Conservation (phyloP, 2,797 vertebrate species). For the Acrossocheilus fasciatus region DNA sequence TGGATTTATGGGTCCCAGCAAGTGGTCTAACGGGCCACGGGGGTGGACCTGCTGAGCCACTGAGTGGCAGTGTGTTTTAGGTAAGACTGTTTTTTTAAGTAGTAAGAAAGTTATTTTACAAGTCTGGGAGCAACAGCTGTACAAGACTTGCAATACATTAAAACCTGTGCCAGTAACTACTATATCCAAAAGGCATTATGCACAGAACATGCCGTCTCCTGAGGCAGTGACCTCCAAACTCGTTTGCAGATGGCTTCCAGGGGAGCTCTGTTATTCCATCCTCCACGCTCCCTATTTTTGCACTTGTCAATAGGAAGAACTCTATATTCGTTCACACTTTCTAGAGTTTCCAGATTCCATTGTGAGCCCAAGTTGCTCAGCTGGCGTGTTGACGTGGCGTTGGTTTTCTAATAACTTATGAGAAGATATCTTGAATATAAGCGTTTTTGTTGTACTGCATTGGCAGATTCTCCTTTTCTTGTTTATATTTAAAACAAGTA, state of each 20-base stretch:
- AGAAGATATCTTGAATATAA: neutral
- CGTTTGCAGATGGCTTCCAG: slow-evolving; percentile 19
- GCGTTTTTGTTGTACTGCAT: neutral
- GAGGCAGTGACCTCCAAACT: slow-evolving; percentile 20
- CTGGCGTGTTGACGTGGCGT: slow-evolving; percentile 25
- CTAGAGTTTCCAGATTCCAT: slow-evolving; percentile 51
- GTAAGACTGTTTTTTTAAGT: slow-evolving; percentile 43
- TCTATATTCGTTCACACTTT: slow-evolving; percentile 51
- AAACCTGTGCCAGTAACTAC: slow-evolving; percentile 58
- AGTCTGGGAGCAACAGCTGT: slow-evolving; percentile 60
- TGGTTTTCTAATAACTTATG: neutral
- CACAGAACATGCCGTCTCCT: slow-evolving; percentile 11
- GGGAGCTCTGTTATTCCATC: slow-evolving; percentile 28
- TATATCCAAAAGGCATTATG: slow-evolving; percentile 60
- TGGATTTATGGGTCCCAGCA: slow-evolving; percentile 69
- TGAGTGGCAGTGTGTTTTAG: slow-evolving; percentile 64
- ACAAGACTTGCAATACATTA: slow-evolving; percentile 57
- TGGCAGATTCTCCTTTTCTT: neutral
- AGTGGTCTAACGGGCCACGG: slow-evolving; percentile 67
- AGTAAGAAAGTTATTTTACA: slow-evolving; percentile 65
- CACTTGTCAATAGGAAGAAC: slow-evolving; percentile 46
- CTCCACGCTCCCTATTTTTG: slow-evolving; percentile 31
- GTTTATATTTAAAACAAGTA: neutral
- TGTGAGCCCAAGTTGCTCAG: slow-evolving; percentile 16
- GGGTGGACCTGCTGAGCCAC: slow-evolving; percentile 64